Evolutionary conservation across 2,113 vertebrate species (phyloP).

Genomic region (Alexandromys fortis): DNA sequence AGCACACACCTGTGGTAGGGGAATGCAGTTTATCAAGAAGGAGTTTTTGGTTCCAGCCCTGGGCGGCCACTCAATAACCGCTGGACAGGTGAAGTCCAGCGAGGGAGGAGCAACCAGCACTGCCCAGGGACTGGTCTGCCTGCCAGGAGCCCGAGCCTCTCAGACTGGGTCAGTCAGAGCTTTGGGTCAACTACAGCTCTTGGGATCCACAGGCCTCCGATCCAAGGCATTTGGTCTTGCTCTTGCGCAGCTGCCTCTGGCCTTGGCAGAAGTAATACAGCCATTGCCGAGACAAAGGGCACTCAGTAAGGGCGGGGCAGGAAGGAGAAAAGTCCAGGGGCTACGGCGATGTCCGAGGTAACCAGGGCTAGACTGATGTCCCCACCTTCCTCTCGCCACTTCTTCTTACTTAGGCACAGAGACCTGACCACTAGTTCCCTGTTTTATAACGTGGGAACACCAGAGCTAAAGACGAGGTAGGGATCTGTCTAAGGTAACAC

Average conservation of each 20-base stretch:
- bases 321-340: background rate
- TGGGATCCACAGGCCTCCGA: background rate
- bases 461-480: background rate
- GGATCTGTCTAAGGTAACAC: background rate
- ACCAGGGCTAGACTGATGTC: background rate
- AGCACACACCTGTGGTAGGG: background rate
- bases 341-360: background rate
- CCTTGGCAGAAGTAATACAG: background rate
- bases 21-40: slow-evolving; percentile 12
- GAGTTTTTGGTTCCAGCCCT: background rate
- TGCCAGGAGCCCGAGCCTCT: background rate
- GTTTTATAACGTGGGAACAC: background rate
- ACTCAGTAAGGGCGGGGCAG: background rate
- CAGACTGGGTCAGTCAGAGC: background rate
- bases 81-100: background rate
- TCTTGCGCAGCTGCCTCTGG: background rate
- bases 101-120: background rate
- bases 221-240: background rate
- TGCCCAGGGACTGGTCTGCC: background rate
- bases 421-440: background rate
- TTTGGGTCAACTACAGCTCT: background rate
- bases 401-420: background rate
- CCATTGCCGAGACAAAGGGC: background rate
- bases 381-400: too few species aligned
- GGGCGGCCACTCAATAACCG: background rate